Conservation (phyloP, 1,140 invertebrate species). For the Philotrypesis tridentata region DNA sequence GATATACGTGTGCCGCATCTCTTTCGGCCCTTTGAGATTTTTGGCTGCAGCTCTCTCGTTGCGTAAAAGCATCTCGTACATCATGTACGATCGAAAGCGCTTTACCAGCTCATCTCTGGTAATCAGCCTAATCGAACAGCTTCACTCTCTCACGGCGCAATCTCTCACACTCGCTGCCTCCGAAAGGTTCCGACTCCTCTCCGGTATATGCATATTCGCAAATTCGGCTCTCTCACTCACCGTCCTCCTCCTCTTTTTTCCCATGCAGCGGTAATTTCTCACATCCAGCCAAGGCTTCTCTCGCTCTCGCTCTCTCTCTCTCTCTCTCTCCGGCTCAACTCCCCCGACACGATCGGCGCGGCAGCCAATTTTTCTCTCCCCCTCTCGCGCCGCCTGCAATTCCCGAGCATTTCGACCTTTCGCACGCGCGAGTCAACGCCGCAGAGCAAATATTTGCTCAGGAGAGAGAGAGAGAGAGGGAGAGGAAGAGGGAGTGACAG, state of each 20-base stretch:
- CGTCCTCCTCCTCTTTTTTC: background rate
- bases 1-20: too few relatives aligned
- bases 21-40: too few relatives aligned
- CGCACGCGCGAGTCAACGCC: slow-evolving; percentile 52
- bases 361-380: slow-evolving; percentile 32
- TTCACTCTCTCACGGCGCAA: background rate
- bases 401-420: slow-evolving; percentile 34
- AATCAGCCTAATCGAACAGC: background rate
- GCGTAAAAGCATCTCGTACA: too few relatives aligned
- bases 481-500: background rate
- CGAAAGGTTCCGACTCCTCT: background rate
- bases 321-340: background rate
- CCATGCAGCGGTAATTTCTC: slow-evolving; percentile 5
- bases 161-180: background rate
- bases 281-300: background rate
- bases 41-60: too few relatives aligned
- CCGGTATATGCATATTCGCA: background rate
- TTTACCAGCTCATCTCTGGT: background rate
- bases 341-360: slow-evolving; percentile 26
- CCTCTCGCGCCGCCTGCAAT: background rate
- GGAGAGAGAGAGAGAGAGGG: background rate
- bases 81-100: too few relatives aligned
- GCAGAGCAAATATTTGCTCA: slow-evolving; percentile 60
- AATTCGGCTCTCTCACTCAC: too few relatives aligned
- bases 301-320: background rate